phyloP scores from a whole-genome alignment of 35 echinoderm and acorn worm species.

The Holothuria glaberrima region DNA sequence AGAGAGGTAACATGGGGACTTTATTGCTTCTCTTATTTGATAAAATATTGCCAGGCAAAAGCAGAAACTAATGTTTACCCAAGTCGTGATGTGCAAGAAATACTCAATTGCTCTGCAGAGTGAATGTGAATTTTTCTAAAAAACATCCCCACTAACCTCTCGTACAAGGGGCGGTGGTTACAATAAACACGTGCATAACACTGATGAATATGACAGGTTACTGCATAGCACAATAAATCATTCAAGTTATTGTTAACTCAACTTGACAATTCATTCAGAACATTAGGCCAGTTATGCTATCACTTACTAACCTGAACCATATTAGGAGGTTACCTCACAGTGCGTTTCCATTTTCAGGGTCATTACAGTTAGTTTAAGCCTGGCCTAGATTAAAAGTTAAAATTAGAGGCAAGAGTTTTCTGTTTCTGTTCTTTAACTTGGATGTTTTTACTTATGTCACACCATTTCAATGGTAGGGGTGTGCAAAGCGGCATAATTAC shows the following conservation, averaged over 20 bases:
- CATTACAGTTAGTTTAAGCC: neutral
- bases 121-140: no score
- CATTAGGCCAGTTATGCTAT: neutral
- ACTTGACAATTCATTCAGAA: neutral
- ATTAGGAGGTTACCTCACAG: neutral
- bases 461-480: neutral
- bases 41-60: no score
- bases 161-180: no score
- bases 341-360: neutral
- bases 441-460: slow-evolving; percentile 3
- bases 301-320: slow-evolving; percentile 2
- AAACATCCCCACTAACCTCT: no score
- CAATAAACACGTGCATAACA: no score
- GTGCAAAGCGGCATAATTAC: neutral
- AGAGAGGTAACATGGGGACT: no score
- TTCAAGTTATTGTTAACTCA: neutral
- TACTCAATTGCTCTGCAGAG: no score
- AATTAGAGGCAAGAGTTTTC: neutral
- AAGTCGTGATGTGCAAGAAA: no score
- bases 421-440: slow-evolving; percentile 3
- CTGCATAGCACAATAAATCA: no score
- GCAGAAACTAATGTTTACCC: no score
- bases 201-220: no score
- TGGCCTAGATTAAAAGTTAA: neutral
- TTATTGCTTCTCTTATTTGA: no score